Percentiles rank a stretch among this genome's conserved stretches.
Conservation (phyloP, 2,888 invertebrate species). For the Dynastes hyllus region DNA sequence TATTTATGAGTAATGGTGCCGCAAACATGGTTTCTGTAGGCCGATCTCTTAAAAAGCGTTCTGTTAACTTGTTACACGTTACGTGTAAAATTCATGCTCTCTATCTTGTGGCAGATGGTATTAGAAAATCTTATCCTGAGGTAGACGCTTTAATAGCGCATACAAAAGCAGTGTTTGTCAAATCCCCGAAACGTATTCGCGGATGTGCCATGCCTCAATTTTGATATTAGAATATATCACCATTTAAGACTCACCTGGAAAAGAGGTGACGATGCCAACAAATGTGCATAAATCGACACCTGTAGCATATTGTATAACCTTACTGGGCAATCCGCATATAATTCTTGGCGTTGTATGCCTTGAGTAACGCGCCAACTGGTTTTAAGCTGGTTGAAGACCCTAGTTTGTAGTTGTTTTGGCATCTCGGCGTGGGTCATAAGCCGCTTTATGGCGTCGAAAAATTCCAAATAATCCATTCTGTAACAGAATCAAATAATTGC, state of each 20-base stretch:
- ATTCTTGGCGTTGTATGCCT: background rate
- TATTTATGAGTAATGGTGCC: no score
- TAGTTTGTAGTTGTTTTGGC: slow-evolving; percentile 19
- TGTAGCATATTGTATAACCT: slow-evolving; percentile 39
- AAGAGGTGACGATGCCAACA: slow-evolving; percentile 22
- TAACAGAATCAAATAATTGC: background rate
- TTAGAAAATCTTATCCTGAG: no score
- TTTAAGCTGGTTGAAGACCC: slow-evolving; percentile 42
- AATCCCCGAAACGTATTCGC: no score
- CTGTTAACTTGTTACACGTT: no score
- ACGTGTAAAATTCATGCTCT: no score
- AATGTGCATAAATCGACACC: slow-evolving; percentile 29
- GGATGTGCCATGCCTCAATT: no score
- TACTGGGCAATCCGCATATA: slow-evolving; percentile 48
- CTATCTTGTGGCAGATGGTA: no score
- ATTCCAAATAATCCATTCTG: slow-evolving; percentile 48
- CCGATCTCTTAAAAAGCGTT: no score
- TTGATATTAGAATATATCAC: no score
- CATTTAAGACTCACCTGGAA: slow-evolving; percentile 31
- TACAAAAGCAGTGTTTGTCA: no score
- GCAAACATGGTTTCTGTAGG: no score
- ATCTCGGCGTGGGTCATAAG: slow-evolving; percentile 35
- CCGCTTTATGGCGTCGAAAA: slow-evolving; percentile 19
- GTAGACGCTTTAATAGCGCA: no score
- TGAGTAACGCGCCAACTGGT: slow-evolving; percentile 33